phyloP scores from a whole-genome alignment of 2,113 vertebrate genomes.

The Pristiophorus japonicus region DNA sequence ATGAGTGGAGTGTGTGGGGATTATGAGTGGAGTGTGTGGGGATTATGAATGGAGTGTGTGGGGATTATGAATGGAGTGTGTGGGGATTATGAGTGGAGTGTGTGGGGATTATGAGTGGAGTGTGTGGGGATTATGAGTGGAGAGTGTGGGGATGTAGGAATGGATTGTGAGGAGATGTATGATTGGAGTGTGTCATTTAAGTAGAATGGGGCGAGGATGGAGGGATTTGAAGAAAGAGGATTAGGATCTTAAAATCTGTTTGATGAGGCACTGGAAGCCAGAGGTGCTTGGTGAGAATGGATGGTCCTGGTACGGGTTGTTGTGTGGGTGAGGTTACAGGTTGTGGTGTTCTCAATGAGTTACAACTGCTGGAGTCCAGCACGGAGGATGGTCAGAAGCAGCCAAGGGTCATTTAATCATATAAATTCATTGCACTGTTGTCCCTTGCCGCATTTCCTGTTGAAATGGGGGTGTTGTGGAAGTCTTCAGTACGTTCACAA shows the following conservation, averaged over 20 bases:
- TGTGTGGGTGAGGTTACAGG: background rate
- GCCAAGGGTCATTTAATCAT: background rate
- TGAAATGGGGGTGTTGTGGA: constrained; percentile 4
- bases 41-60: background rate
- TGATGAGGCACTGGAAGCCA: background rate
- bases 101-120: background rate
- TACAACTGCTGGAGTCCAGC: background rate
- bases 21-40: background rate
- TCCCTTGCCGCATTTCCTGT: background rate
- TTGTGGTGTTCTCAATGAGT: background rate
- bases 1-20: background rate
- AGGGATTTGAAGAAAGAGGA: background rate
- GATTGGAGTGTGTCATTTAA: background rate
- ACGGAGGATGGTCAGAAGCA: background rate
- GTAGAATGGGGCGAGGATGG: background rate
- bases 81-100: background rate
- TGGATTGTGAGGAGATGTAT: background rate
- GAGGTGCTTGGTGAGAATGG: background rate
- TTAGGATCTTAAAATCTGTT: background rate
- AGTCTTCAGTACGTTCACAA: background rate
- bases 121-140: too few species aligned
- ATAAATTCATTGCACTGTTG: background rate
- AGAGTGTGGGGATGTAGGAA: too few species aligned
- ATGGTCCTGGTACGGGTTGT: background rate
- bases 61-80: background rate